Conservation (phyloP, 2,113 vertebrate genomes). For the Odontesthes bonariensis region DNA sequence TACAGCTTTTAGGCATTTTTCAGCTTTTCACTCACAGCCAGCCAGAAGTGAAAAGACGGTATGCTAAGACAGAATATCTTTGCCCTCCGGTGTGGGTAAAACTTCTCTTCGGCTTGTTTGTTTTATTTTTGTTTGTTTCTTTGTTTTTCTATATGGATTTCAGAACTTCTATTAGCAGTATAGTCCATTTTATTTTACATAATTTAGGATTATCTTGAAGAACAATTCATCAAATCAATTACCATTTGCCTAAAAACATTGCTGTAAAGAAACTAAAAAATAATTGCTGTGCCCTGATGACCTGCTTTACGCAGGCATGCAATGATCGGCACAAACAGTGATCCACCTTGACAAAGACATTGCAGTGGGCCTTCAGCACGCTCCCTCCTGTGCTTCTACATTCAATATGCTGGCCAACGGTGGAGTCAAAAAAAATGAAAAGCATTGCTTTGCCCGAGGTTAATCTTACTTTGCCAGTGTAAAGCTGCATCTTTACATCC, state of each 20-base stretch:
- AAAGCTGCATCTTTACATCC: conserved; percentile 12
- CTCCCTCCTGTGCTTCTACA: neutral
- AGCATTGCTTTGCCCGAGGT: conserved; percentile 5
- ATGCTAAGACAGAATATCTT: neutral
- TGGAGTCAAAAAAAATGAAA: conserved; percentile 19
- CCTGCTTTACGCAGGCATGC: neutral
- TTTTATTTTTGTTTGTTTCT: neutral
- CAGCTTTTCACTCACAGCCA: no score
- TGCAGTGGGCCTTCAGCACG: neutral
- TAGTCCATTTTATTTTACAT: no score
- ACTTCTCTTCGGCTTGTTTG: neutral
- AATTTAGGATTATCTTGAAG: neutral
- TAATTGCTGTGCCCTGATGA: neutral
- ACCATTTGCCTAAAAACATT: conserved; percentile 9
- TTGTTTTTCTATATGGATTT: neutral
- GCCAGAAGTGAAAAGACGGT: neutral
- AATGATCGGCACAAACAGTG: neutral
- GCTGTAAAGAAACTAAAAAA: no score
- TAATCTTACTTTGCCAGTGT: conserved; percentile 32
- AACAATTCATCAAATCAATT: neutral
- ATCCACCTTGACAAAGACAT: conserved; percentile 17
- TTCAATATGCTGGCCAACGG: conserved; percentile 6
- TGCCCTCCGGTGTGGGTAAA: neutral
- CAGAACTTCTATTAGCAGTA: no score
- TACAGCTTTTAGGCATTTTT: neutral